Conservation (phyloP, 2,888 invertebrate genomes). For the Argyresthia goedartella region DNA sequence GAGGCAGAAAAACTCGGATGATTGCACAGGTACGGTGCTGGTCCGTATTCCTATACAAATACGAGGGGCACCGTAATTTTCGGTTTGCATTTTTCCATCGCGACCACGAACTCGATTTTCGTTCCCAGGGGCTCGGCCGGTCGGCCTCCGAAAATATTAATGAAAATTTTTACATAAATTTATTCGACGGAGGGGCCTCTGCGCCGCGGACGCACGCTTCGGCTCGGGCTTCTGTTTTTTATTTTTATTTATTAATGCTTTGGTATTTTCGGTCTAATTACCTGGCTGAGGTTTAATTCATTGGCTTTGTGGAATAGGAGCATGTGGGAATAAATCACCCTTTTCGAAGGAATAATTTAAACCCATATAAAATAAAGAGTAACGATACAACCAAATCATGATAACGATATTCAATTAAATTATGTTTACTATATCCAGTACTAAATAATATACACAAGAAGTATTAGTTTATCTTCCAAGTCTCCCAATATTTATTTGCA, state of each 20-base stretch:
- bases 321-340: conserved; percentile 21
- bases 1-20: background rate
- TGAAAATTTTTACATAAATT: conserved; percentile 72
- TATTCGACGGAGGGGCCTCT: conserved; percentile 65
- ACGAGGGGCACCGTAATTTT: conserved; percentile 67
- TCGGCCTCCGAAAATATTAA: conserved; percentile 69
- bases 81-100: conserved; percentile 71
- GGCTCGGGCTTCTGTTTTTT: conserved; percentile 63
- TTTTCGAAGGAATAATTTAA: no score
- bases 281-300: conserved; percentile 68
- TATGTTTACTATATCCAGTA: no score
- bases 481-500: no score
- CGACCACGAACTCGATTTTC: conserved; percentile 67
- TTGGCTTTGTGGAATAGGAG: conserved; percentile 47
- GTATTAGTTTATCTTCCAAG: no score
- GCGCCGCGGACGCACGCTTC: conserved; percentile 48
- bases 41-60: conserved; percentile 66
- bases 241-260: conserved; percentile 72
- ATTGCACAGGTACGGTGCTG: conserved; percentile 29
- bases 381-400: no score
- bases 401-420: no score
- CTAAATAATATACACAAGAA: no score
- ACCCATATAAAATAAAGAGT: no score
- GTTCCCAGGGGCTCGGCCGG: conserved; percentile 66
- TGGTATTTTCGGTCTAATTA: conserved; percentile 71